These are phyloP conservation scores for Lepidurus couesii DNA, from an alignment of 1,140 invertebrate species.

Conservation along the genomic window DNA sequence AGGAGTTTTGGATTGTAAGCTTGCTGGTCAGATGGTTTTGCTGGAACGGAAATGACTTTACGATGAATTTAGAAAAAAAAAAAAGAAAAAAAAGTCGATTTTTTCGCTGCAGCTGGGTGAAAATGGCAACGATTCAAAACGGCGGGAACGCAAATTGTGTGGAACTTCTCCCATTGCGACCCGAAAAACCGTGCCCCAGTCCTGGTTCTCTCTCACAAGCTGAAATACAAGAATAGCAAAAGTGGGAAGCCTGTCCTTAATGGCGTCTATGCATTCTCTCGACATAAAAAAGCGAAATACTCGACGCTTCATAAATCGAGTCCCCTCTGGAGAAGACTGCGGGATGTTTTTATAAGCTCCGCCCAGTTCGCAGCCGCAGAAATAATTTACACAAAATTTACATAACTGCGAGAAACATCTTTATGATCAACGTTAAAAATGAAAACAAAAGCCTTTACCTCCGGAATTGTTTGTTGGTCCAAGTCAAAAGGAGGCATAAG, in stretches of 20 bases:
- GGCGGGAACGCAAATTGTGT: background rate
- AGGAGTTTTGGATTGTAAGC: too few species aligned
- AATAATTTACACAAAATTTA: background rate
- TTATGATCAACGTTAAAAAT: background rate
- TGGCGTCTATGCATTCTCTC: background rate
- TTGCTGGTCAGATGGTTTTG: too few species aligned
- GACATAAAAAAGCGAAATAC: background rate
- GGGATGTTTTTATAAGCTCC: background rate
- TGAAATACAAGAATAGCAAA: constrained; percentile 13
- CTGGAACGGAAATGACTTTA: background rate
- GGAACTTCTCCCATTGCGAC: background rate
- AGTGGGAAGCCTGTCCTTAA: background rate
- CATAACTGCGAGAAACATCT: background rate
- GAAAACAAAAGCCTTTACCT: background rate
- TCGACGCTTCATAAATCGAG: background rate
- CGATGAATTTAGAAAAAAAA: background rate
- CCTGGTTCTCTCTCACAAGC: background rate
- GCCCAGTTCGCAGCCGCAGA: background rate
- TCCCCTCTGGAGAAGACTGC: background rate
- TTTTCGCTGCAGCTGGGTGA: background rate
- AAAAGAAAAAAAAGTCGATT: background rate
- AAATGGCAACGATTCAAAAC: constrained; percentile 16
- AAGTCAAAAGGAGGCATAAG: constrained; percentile 53
- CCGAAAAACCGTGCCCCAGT: background rate
- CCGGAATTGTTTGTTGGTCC: constrained; percentile 33